Base-by-base conservation (phyloP, 2,888 invertebrate genomes). In the Ischnus inquisitorius region DNA sequence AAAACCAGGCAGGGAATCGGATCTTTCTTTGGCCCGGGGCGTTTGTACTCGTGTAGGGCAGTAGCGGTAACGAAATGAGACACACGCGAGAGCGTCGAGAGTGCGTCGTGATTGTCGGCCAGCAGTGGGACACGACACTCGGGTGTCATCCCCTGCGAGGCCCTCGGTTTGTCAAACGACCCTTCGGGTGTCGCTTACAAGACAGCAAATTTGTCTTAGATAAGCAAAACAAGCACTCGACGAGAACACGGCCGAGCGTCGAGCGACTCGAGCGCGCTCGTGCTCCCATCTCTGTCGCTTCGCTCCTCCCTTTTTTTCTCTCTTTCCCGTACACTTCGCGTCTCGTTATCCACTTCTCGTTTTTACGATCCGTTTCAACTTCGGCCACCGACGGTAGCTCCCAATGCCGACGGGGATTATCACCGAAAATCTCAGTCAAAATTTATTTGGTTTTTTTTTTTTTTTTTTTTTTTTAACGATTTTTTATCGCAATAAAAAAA, bases 161-260 rank as follows among this genome's bases (percentile, higher is more conserved):
- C 89, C 90, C 89, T 90, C 87, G 90, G 90, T 91, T 91, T 92
- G 91, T 92, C 91, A 92, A 90, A 90, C 86, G 90, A 92, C 92
- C 92, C 92, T 92, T 91, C 86, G 88, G 91, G 91, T 90, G 90
- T 91, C 90, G 90, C 88, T 92, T 92, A 92, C 92, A 90, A 91
- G 91, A 92, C 92, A 91, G 91, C 92, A 91, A 92, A 93, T 93
- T 93, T 93, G 92, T 93, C 92, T 90, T 89, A 91, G 92, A 92
- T 90, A 92, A 91, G 91, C 90, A 91, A 92, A 92, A 92, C 92
- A 92, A 92, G 90, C 90, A 87, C 89, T 89, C 87, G 86, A 87
- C 85, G 88, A 87, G 85, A 85, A 86, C 84, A 22, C 14, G 14
- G 46, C 43, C 67, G 57, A 25, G n/a, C n/a, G 43, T 60, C 67